Evolutionary conservation across 2,797 vertebrate genomes (phyloP).

Genomic region (Eleutherodactylus coqui): DNA sequence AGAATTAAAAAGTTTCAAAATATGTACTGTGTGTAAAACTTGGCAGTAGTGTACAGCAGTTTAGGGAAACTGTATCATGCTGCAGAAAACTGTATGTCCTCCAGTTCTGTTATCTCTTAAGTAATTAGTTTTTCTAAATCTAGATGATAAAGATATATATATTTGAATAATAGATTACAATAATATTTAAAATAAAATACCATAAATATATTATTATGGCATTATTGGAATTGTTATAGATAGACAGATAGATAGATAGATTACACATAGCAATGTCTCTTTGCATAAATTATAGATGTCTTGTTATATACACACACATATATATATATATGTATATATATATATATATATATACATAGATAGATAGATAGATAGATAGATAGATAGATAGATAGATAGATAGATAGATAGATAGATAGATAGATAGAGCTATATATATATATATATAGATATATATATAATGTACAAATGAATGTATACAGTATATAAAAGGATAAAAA

Average conservation of each 20-base stretch:
- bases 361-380: background rate
- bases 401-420: too few species aligned
- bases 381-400: too few species aligned
- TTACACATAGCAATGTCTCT: too few species aligned
- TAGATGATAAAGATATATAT: background rate
- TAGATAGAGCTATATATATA: too few species aligned
- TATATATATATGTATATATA: background rate
- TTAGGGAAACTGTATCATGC: too few species aligned
- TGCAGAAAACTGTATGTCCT: background rate
- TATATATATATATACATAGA: background rate
- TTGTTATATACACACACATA: background rate
- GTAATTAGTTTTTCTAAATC: background rate
- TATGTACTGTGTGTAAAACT: slow-evolving; percentile 11
- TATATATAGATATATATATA: background rate
- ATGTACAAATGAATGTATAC: too few species aligned
- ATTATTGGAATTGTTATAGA: too few species aligned
- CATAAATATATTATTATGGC: background rate
- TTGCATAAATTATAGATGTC: background rate
- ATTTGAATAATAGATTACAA: background rate
- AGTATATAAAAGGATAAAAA: background rate
- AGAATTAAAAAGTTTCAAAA: slow-evolving; percentile 38
- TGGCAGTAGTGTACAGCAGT: background rate
- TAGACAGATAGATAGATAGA: too few species aligned
- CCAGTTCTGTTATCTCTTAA: background rate
- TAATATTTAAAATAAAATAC: too few species aligned